Evolutionary conservation across 2,888 invertebrate species (phyloP).

Genomic region (Oxyteleia sp.): DNA sequence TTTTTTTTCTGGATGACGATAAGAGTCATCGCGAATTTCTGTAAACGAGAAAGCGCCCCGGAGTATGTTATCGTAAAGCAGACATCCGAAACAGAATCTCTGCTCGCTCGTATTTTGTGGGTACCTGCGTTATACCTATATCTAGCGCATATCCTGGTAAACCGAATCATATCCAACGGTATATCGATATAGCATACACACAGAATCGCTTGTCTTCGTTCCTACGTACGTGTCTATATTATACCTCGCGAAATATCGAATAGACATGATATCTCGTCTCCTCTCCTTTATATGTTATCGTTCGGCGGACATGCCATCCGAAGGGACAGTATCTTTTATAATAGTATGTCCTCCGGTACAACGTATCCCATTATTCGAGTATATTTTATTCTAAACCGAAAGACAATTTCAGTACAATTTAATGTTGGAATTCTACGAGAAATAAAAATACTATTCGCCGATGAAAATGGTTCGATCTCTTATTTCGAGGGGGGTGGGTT

Average conservation of each 20-base stretch:
- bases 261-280: constrained; percentile 77
- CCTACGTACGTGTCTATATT: constrained; percentile 79
- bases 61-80: constrained; percentile 83
- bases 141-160: constrained; percentile 80
- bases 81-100: constrained; percentile 84
- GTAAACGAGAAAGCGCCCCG: constrained; percentile 69
- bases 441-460: not conserved
- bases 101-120: constrained; percentile 71
- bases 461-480: not conserved
- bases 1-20: constrained; percentile 11
- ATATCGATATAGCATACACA: constrained; percentile 72
- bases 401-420: constrained; percentile 18
- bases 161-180: constrained; percentile 79
- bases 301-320: constrained; percentile 61
- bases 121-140: constrained; percentile 81
- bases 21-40: constrained; percentile 42
- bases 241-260: constrained; percentile 80
- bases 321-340: constrained; percentile 74
- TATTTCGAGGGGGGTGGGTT: too few relatives aligned
- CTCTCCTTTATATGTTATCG: constrained; percentile 66
- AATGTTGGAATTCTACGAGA: not conserved
- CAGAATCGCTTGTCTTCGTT: constrained; percentile 57
- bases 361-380: constrained; percentile 59
- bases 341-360: constrained; percentile 57
- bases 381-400: constrained; percentile 60